Evolutionary conservation across 2,113 vertebrate species (phyloP).

Genomic region (Spea bombifrons): DNA sequence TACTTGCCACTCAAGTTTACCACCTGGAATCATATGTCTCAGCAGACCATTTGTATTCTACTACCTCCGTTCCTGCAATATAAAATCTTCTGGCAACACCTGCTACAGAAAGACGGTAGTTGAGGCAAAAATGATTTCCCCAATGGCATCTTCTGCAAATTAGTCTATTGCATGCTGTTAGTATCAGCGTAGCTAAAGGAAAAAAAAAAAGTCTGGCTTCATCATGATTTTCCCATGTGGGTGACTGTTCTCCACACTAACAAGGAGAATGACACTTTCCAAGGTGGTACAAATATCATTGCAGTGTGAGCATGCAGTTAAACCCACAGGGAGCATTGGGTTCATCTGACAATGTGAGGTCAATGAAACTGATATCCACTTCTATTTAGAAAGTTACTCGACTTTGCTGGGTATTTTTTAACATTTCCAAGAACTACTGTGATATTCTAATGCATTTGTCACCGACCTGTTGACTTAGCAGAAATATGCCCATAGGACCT

Average conservation of each 20-base stretch:
- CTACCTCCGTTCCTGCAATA: background rate
- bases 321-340: constrained; percentile 7
- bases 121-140: constrained; percentile 27
- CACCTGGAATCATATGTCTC: constrained; percentile 8
- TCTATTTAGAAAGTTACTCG: constrained; percentile 20
- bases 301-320: constrained; percentile 6
- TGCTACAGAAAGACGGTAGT: constrained; percentile 10
- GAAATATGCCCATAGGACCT: too few species aligned
- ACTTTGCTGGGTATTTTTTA: constrained; percentile 16
- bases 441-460: too few species aligned
- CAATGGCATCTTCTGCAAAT: constrained; percentile 22
- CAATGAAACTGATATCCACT: constrained; percentile 4
- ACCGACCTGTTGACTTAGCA: too few species aligned
- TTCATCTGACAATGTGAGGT: constrained; percentile 33
- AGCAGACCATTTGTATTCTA: constrained; percentile 1
- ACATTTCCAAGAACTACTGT: background rate
- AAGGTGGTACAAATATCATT: constrained; percentile 12
- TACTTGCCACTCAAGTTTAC: background rate
- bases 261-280: constrained; percentile 23
- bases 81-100: constrained; percentile 4
- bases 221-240: constrained; percentile 2
- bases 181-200: background rate
- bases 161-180: constrained; percentile 5
- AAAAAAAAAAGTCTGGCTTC: background rate
- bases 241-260: constrained; percentile 15